Evolutionary conservation across 2,888 invertebrate species (phyloP).

Genomic region (Agrochola macilenta): DNA sequence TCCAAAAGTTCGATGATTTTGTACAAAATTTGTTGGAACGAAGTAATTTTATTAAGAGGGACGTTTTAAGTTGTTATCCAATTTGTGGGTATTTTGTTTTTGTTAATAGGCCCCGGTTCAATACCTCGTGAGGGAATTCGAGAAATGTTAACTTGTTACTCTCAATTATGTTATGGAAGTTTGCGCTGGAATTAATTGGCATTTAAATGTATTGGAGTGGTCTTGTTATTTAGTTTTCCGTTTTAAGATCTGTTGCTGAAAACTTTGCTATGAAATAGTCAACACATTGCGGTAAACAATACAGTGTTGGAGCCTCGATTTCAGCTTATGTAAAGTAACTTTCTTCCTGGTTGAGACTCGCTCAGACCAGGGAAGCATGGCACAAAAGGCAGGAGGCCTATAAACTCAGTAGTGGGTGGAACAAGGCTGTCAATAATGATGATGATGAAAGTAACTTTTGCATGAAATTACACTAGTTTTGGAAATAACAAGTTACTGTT

Average conservation of each 20-base stretch:
- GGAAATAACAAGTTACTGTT: background rate
- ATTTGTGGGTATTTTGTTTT: slow-evolving; percentile 68
- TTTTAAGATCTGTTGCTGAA: background rate
- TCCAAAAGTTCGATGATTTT: slow-evolving; percentile 85
- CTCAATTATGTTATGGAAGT: slow-evolving; percentile 49
- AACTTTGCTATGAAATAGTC: background rate
- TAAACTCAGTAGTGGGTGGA: no score
- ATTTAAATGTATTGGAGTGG: slow-evolving; percentile 30
- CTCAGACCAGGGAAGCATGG: no score
- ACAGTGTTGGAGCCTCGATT: background rate
- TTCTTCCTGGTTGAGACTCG: background rate
- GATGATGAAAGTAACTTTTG: background rate
- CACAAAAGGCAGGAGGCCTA: no score
- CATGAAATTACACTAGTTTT: background rate
- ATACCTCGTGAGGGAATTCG: slow-evolving; percentile 63
- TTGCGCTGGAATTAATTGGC: slow-evolving; percentile 31
- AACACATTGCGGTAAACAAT: background rate
- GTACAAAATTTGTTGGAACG: slow-evolving; percentile 80
- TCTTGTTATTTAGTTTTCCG: slow-evolving; percentile 21
- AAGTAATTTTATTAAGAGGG: slow-evolving; percentile 73
- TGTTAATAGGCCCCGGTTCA: slow-evolving; percentile 59
- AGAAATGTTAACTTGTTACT: slow-evolving; percentile 43
- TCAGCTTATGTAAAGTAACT: no score
- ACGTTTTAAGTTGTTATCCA: slow-evolving; percentile 71
- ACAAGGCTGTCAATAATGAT: no score